Conservation (phyloP, 2,797 vertebrate genomes). For the Hipposideros larvatus region DNA sequence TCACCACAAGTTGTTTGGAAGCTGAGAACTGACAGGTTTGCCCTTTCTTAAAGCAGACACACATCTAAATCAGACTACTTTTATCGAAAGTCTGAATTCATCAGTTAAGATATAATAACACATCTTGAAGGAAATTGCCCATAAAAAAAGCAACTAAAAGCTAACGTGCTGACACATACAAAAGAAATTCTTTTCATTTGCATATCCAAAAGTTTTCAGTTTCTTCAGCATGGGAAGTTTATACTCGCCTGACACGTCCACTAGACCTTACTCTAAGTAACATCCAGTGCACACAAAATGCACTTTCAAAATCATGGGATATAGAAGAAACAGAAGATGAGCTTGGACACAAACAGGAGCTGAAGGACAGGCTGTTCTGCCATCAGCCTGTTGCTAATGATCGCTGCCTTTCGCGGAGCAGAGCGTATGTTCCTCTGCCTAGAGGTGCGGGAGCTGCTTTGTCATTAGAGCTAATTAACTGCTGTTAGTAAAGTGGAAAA, state of each 20-base stretch:
- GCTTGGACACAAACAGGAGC: background rate
- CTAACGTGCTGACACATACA: conserved; percentile 14
- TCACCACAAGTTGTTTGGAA: background rate
- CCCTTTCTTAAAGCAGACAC: conserved; percentile 30
- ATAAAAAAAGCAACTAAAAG: conserved; percentile 54
- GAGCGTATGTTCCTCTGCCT: background rate
- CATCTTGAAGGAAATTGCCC: conserved; percentile 27
- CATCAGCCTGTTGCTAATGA: too few species aligned
- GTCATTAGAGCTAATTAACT: conserved; percentile 49
- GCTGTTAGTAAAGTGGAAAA: conserved; percentile 51
- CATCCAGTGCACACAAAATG: background rate
- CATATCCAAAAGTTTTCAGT: background rate
- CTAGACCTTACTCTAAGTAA: background rate
- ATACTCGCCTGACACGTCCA: background rate
- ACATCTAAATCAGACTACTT: conserved; percentile 33
- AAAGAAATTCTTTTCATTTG: conserved; percentile 22
- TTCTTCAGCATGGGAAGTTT: background rate
- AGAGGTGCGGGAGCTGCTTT: background rate
- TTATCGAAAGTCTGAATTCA: conserved; percentile 25
- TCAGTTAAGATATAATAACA: conserved; percentile 25
- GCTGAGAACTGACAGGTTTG: background rate
- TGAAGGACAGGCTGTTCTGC: background rate
- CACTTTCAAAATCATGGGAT: background rate
- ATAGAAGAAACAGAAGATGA: background rate
- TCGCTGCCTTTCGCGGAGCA: background rate